Evolutionary conservation across 1,140 invertebrate species (phyloP).

Genomic region (Macrosteles quadrilineatus): DNA sequence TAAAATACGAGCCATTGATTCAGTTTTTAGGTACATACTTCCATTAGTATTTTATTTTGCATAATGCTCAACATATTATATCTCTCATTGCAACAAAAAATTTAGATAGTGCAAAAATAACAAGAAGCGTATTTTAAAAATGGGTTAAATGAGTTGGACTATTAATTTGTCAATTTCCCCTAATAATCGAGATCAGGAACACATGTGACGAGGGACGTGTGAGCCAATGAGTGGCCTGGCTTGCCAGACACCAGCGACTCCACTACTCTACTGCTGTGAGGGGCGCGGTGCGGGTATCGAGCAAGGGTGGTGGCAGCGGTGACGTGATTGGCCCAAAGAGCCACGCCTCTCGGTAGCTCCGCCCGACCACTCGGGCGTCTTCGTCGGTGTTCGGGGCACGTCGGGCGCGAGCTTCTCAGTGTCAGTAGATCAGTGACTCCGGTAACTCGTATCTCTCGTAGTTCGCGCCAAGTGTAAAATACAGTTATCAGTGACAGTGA

Average conservation of each 20-base stretch:
- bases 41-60: too few species aligned
- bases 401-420: neutral
- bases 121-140: too few species aligned
- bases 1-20: too few species aligned
- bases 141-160: too few species aligned
- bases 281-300: neutral
- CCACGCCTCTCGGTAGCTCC: conserved; percentile 5
- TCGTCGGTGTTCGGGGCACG: neutral
- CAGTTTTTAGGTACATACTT: too few species aligned
- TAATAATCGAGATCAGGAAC: too few species aligned
- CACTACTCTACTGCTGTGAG: neutral
- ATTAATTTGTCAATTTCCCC: too few species aligned
- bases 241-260: neutral
- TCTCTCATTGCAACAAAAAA: too few species aligned
- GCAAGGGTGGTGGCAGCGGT: neutral
- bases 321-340: neutral
- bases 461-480: neutral
- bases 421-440: neutral
- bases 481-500: neutral
- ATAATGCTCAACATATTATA: too few species aligned
- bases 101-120: too few species aligned
- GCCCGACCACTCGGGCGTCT: neutral
- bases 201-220: too few species aligned
- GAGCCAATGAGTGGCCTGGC: neutral
- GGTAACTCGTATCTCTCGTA: conserved; percentile 3